These are phyloP conservation scores for Eumeta japonica DNA, from an alignment of 1,140 invertebrate species.

Conservation along the genomic window DNA sequence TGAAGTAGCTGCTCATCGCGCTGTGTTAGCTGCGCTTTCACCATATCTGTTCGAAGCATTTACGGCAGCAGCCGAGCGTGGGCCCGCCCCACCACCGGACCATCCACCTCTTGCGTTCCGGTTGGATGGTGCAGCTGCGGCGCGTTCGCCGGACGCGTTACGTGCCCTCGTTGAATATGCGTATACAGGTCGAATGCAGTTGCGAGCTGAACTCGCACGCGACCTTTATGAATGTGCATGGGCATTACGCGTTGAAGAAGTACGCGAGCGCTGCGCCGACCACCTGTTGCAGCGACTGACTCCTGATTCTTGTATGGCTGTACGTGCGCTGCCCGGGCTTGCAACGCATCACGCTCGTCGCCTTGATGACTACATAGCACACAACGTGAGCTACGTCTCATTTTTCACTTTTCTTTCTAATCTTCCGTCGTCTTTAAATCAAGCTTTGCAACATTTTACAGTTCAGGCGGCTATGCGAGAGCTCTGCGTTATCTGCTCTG, in stretches of 20 bases:
- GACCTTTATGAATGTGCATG: conserved; percentile 73
- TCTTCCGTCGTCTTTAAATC: too few relatives aligned
- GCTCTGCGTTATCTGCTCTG: conserved; percentile 24
- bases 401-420: too few relatives aligned
- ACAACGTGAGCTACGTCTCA: conserved; percentile 59
- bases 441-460: conserved; percentile 6
- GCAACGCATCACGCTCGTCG: conserved; percentile 30
- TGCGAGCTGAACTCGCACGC: conserved; percentile 61
- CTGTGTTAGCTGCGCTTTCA: conserved; percentile 73
- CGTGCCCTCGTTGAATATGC: conserved; percentile 77
- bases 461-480: conserved; percentile 32
- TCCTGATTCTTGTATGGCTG: conserved; percentile 69
- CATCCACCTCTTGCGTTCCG: conserved; percentile 33
- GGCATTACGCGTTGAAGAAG: conserved; percentile 71
- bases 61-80: conserved; percentile 52
- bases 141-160: conserved; percentile 60
- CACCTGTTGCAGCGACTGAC: conserved; percentile 69
- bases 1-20: conserved; percentile 75
- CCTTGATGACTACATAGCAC: conserved; percentile 71
- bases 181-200: conserved; percentile 65
- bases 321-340: conserved; percentile 68
- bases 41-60: conserved; percentile 79
- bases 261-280: conserved; percentile 68
- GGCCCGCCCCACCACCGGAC: too few relatives aligned
- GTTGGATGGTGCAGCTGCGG: conserved; percentile 6